Conservation (phyloP, 2,113 vertebrate species). For the Rhinolophus sinicus region DNA sequence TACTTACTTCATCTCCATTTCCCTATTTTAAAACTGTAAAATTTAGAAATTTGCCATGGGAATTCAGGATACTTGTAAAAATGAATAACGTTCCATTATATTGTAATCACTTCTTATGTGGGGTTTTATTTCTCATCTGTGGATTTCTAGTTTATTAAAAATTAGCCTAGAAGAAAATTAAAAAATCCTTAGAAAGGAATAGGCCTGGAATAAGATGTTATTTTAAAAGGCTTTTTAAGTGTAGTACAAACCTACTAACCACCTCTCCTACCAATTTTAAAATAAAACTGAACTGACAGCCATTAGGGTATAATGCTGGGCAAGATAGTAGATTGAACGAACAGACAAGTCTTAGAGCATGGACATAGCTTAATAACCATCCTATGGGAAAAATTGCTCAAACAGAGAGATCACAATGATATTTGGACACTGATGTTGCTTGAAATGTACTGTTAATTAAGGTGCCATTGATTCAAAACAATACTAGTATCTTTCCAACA, state of each 20-base stretch:
- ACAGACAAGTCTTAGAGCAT: not conserved
- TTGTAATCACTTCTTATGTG: conserved; percentile 67
- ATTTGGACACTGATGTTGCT: not conserved
- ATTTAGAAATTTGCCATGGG: conserved; percentile 62
- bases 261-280: not conserved
- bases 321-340: not conserved
- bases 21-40: conserved; percentile 56
- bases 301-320: not conserved
- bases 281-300: not conserved
- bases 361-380: not conserved
- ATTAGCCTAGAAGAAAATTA: conserved; percentile 67
- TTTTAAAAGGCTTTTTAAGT: not conserved
- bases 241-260: not conserved
- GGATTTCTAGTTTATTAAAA: conserved; percentile 72
- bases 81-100: conserved; percentile 69
- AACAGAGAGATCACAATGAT: not conserved
- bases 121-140: conserved; percentile 72
- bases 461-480: not conserved
- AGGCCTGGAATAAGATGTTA: not conserved
- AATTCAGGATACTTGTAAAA: conserved; percentile 64
- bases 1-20: conserved; percentile 46
- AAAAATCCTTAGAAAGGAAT: not conserved
- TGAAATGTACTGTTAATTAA: conserved; percentile 42
- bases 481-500: not conserved
- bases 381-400: not conserved